Evolutionary conservation across 2,797 vertebrate genomes (phyloP), one percentile per base, ranked within the genome.

Genomic region (Rhyacichthys aspro): DNA sequence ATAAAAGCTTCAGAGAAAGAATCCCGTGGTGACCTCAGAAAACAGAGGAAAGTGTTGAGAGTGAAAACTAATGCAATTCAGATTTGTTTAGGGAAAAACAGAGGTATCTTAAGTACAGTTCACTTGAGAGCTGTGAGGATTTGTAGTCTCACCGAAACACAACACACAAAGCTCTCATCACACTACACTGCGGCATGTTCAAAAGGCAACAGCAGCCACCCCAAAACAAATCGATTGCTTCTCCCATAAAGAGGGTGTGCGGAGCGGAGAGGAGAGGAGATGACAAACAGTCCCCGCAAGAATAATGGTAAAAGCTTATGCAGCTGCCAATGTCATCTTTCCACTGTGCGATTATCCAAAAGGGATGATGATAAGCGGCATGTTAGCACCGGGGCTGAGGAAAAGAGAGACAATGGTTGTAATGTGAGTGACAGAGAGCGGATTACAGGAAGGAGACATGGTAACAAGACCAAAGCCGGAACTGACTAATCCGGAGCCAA

Each of bases 321-420:
- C 71, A 71, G 74, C 78, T 72, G 82, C 77, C 81, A 88, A 63
- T 85, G 79, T 82, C 74, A 74, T 81, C 67, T 66, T 61, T 56
- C 68, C 68, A 72, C 75, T 70, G 62, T 61, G 67, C 59, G 73
- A 86, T 87, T 82, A 84, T 81, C 88, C 77, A 83, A 65, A 76
- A 23, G 50, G 61, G 45, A 59, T 3, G 53, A 32, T 60, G 70
- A 81, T 83, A 82, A 79, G 72, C 55, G 11, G 48, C 72, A 72
- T 76, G 74, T 79, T 76, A 72, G 74, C 56, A 63, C 63, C 62
- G 62, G 65, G 72, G 60, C 70, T 63, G 59, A 69, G 59, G 39
- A 63, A 65, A 59, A 39, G 11, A 28, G 28, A 80, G 64, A 89
- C 84, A 86, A 85, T 72, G 63, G 60, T 42, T 36, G 67, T 61